A percentile compares a stretch with the other conserved stretches of the same genome.
These are phyloP conservation scores for Astreopora myriophthalma DNA, from an alignment of 64 coral and sea anemone species.

Conservation along the genomic window DNA sequence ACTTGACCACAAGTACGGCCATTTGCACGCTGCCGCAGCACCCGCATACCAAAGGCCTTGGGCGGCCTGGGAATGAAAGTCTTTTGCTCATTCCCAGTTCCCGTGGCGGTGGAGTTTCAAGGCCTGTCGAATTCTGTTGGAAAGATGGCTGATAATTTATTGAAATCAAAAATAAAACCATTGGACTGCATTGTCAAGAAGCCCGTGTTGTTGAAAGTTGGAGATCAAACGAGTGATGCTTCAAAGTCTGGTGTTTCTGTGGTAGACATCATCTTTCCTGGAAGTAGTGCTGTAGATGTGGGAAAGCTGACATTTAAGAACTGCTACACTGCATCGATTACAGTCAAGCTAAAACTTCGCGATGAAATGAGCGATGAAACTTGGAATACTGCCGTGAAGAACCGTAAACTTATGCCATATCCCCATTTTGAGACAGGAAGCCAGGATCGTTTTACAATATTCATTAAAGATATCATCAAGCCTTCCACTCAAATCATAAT, in stretches of 20 bases:
- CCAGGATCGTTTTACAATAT: conserved; percentile 59
- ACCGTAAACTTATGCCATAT: conserved; percentile 65
- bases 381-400: conserved; percentile 77
- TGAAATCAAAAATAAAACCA: neutral
- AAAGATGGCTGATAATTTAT: neutral
- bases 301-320: conserved; percentile 84
- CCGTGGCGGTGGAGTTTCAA: too few relatives aligned
- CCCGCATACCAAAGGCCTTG: too few relatives aligned
- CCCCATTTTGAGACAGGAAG: conserved; percentile 87
- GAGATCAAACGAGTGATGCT: conserved; percentile 48
- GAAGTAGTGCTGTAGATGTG: conserved; percentile 65
- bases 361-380: conserved; percentile 49
- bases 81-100: neutral
- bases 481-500: conserved; percentile 53
- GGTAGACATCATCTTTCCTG: conserved; percentile 76
- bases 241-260: conserved; percentile 80
- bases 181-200: conserved; percentile 81
- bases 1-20: too few relatives aligned
- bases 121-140: too few relatives aligned
- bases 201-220: conserved; percentile 59
- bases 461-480: neutral
- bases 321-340: conserved; percentile 73
- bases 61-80: neutral
- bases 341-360: conserved; percentile 71
- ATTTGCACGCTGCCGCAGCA: too few relatives aligned